Percentiles rank a stretch among this genome's conserved stretches.
Evolutionary conservation across 2,888 invertebrate genomes (phyloP).

Genomic region (Halictus ligatus): DNA sequence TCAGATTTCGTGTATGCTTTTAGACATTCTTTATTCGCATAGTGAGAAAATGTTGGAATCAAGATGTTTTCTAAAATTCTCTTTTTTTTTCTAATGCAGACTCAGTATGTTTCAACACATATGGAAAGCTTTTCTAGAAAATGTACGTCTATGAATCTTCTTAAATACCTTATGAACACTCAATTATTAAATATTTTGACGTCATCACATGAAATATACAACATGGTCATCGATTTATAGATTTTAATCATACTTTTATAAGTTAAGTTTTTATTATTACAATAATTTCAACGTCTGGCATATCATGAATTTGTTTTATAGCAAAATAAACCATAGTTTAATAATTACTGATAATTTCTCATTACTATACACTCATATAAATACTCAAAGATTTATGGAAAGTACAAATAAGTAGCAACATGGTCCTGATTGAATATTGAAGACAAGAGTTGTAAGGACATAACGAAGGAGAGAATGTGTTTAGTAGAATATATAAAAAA

Average conservation of each 20-base stretch:
- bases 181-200: slow-evolving; percentile 26
- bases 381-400: slow-evolving; percentile 65
- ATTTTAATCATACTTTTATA: slow-evolving; percentile 55
- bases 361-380: slow-evolving; percentile 51
- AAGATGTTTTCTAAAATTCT: slow-evolving; percentile 12
- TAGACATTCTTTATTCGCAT: slow-evolving; percentile 40
- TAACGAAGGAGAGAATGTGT: slow-evolving; percentile 77
- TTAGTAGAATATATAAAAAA: slow-evolving; percentile 73
- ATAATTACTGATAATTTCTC: slow-evolving; percentile 49
- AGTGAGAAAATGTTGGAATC: slow-evolving; percentile 52
- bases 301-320: slow-evolving; percentile 25
- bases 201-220: slow-evolving; percentile 27
- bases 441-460: slow-evolving; percentile 77
- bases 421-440: slow-evolving; percentile 78
- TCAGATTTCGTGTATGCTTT: slow-evolving; percentile 76
- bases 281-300: slow-evolving; percentile 30
- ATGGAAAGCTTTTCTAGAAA: slow-evolving; percentile 15
- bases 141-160: slow-evolving; percentile 14
- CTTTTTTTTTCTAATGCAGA: background rate
- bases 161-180: slow-evolving; percentile 7
- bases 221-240: slow-evolving; percentile 26
- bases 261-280: slow-evolving; percentile 33
- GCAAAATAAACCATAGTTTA: slow-evolving; percentile 17
- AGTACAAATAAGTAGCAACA: slow-evolving; percentile 77
- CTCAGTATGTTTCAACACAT: background rate